These are phyloP conservation scores for Peromyscus maniculatus DNA, from an alignment of 2,113 vertebrate species.

Conservation along the genomic window DNA sequence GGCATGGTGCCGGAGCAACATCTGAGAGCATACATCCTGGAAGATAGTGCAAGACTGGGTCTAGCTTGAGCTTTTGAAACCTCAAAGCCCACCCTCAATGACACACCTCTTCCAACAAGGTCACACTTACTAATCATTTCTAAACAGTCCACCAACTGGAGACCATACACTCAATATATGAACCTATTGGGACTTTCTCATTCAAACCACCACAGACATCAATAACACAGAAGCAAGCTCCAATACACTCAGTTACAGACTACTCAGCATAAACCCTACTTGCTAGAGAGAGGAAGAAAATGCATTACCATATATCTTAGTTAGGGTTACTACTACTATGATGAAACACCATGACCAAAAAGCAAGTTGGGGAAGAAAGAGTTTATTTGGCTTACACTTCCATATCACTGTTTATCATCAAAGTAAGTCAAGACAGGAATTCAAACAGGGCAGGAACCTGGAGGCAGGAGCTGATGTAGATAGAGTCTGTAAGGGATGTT, in stretches of 20 bases:
- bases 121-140: neutral
- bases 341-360: neutral
- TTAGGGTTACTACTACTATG: neutral
- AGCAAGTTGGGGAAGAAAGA: neutral
- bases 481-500: neutral
- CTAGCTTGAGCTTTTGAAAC: neutral
- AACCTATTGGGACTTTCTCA: neutral
- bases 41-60: neutral
- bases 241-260: neutral
- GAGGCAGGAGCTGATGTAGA: neutral
- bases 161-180: neutral
- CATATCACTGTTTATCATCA: neutral
- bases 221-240: neutral
- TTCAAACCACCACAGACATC: neutral
- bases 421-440: neutral
- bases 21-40: neutral
- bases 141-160: neutral
- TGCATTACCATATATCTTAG: neutral
- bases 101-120: neutral
- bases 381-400: neutral
- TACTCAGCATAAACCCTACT: neutral
- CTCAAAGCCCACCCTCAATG: neutral
- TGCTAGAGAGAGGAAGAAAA: neutral
- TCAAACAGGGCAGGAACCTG: neutral
- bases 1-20: neutral